Evolutionary conservation across 2,888 invertebrate genomes (phyloP).

Genomic region (Conus canariensis): DNA sequence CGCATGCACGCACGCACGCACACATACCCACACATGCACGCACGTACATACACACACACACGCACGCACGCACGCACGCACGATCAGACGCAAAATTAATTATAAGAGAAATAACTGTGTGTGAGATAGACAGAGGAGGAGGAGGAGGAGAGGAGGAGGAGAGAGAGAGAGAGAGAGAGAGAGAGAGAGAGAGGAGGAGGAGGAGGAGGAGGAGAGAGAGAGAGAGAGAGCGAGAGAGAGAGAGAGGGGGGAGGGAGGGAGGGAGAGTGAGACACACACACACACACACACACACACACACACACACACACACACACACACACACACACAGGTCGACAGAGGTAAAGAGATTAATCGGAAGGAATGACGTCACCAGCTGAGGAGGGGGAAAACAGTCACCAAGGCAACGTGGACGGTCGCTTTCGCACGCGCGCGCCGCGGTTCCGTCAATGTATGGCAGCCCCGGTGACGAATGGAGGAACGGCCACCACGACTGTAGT

Average conservation of each 20-base stretch:
- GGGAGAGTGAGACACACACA: background rate
- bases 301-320: background rate
- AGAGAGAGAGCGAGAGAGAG: background rate
- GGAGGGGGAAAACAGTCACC: too few relatives aligned
- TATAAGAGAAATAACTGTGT: background rate
- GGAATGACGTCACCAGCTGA: too few relatives aligned
- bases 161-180: slow-evolving; percentile 5
- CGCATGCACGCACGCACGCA: background rate
- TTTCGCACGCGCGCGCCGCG: too few relatives aligned
- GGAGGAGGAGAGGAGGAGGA: background rate
- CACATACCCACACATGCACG: background rate
- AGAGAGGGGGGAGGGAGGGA: background rate
- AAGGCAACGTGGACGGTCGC: too few relatives aligned
- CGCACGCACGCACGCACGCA: background rate
- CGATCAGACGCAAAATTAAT: background rate
- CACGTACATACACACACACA: background rate
- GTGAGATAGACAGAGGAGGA: background rate
- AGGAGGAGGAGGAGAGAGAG: background rate
- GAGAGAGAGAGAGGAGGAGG: background rate
- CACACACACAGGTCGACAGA: too few relatives aligned
- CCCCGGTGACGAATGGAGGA: too few relatives aligned
- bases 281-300: background rate
- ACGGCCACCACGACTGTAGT: too few relatives aligned
- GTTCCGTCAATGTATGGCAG: too few relatives aligned
- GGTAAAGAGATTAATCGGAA: too few relatives aligned